Percentiles rank a stretch among this genome's conserved stretches.
phyloP scores from a whole-genome alignment of 2,797 vertebrate genomes.

The Adelosebastes latens region DNA sequence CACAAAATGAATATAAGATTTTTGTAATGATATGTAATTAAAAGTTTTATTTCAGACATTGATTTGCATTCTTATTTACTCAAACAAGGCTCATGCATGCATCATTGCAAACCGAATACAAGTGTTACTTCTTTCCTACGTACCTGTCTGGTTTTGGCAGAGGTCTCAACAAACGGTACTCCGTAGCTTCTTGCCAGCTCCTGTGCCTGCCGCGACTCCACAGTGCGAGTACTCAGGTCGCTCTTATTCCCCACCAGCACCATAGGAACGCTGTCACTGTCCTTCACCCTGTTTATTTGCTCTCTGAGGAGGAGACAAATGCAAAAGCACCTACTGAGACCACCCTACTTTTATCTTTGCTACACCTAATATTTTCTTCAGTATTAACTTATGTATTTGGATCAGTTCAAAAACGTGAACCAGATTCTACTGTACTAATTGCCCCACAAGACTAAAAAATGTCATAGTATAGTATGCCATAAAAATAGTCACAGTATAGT shows the following conservation, averaged over 20 bases:
- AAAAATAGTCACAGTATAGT: too few species aligned
- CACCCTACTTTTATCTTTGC: neutral
- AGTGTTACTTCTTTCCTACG: neutral
- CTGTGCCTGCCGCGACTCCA: conserved; percentile 81
- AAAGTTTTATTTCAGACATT: neutral
- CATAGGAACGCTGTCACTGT: conserved; percentile 87
- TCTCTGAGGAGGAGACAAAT: conserved; percentile 66
- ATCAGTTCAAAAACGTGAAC: too few species aligned
- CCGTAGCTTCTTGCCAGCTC: conserved; percentile 83
- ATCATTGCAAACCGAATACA: neutral
- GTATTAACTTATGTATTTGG: neutral
- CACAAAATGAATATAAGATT: neutral
- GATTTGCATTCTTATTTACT: neutral
- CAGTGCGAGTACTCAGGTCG: conserved; percentile 79
- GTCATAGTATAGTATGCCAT: too few species aligned
- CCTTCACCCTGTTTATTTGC: conserved; percentile 88
- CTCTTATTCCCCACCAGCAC: conserved; percentile 87
- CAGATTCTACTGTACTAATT: too few species aligned
- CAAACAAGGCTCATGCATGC: neutral
- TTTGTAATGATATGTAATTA: neutral
- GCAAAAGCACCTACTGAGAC: neutral
- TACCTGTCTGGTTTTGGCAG: conserved; percentile 87
- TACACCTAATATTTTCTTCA: neutral
- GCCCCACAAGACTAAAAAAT: too few species aligned
- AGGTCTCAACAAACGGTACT: conserved; percentile 85